Conservation (phyloP, 30 jellyfish, hydroid and myxozoan genomes). For the Mastigias papua region DNA sequence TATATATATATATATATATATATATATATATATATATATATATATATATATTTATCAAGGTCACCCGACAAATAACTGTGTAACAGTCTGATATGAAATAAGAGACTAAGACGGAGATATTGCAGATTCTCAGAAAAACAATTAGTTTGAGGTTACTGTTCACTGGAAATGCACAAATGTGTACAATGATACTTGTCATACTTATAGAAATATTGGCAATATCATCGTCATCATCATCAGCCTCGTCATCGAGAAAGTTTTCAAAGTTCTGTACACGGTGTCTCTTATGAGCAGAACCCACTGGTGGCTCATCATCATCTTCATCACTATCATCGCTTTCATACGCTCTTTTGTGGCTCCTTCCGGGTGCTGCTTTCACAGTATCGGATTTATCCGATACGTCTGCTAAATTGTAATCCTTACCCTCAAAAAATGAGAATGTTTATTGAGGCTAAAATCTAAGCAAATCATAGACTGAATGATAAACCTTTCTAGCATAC, state of each 20-base stretch:
- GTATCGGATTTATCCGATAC: constrained; percentile 43
- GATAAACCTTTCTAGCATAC: too few relatives aligned
- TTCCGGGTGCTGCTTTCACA: background rate
- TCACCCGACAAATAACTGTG: too few relatives aligned
- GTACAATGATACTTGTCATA: constrained; percentile 17
- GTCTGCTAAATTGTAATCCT: constrained; percentile 23
- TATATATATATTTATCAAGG: too few relatives aligned
- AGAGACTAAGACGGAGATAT: too few relatives aligned
- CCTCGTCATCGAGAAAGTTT: constrained; percentile 90
- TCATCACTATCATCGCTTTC: constrained; percentile 63
- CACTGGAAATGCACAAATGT: background rate
- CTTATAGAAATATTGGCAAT: constrained; percentile 78
- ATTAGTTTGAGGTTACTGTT: too few relatives aligned
- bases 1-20: too few relatives aligned
- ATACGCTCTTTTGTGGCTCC: background rate
- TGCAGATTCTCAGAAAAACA: too few relatives aligned
- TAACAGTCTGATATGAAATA: too few relatives aligned
- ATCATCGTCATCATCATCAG: constrained; percentile 90
- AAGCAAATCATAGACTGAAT: too few relatives aligned
- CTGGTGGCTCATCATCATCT: constrained; percentile 73
- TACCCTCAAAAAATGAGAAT: background rate
- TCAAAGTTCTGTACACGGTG: constrained; percentile 88
- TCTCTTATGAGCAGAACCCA: constrained; percentile 75
- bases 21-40: too few relatives aligned
- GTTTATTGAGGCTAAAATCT: too few relatives aligned